A percentile compares a stretch with the other conserved stretches of the same genome.
Evolutionary conservation across 2,113 vertebrate genomes (phyloP).

Genomic region (Archilochus colubris): DNA sequence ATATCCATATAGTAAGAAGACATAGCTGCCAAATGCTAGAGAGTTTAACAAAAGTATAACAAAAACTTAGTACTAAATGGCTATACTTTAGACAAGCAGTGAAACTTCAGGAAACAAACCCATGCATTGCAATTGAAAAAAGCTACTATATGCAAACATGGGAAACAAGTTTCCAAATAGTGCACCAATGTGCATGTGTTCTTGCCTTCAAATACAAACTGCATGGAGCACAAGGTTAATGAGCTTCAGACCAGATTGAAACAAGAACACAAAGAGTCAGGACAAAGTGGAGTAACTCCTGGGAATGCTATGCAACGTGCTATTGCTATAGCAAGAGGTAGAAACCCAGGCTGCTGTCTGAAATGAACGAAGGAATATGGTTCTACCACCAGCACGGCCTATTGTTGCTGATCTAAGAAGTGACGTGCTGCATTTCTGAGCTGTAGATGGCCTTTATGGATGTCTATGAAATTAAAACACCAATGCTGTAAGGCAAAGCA

Average conservation of each 20-base stretch:
- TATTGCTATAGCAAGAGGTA: not conserved
- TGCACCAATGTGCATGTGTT: not conserved
- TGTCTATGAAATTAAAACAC: not conserved
- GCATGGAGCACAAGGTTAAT: not conserved
- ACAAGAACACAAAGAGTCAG: not conserved
- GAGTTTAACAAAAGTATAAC: not conserved
- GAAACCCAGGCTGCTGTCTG: not conserved
- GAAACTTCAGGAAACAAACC: not conserved
- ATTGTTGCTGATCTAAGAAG: not conserved
- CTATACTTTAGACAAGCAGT: not conserved
- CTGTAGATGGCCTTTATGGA: not conserved
- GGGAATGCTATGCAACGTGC: not conserved
- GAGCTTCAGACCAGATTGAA: not conserved
- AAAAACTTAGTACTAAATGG: not conserved
- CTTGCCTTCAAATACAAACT: not conserved
- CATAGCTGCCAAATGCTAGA: not conserved
- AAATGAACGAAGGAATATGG: not conserved
- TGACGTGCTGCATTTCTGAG: not conserved
- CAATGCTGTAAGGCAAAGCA: conserved; percentile 1
- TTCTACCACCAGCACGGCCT: not conserved
- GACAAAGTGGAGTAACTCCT: not conserved
- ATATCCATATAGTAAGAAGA: not conserved
- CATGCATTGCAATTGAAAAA: not conserved
- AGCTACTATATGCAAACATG: not conserved
- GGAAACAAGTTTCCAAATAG: not conserved